Evolutionary conservation across 1,140 invertebrate species (phyloP).

Genomic region (Tachypleus tridentatus): DNA sequence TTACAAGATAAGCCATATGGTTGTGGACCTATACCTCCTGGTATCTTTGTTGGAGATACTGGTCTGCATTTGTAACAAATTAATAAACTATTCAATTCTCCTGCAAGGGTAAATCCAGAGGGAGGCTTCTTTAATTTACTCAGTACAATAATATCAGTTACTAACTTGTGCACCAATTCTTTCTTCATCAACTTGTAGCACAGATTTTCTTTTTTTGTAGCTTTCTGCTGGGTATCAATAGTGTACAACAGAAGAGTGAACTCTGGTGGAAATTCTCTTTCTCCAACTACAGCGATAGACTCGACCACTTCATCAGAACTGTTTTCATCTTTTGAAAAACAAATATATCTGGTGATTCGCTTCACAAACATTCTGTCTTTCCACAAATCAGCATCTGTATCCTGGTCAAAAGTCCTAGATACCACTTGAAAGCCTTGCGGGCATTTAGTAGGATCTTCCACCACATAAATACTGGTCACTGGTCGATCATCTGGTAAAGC

Average conservation of each 20-base stretch:
- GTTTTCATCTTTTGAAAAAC: background rate
- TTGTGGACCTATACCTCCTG: too few relatives aligned
- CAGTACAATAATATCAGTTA: slow-evolving; percentile 78
- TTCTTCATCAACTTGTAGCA: slow-evolving; percentile 56
- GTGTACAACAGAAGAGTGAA: background rate
- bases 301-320: background rate
- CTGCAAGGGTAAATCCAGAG: slow-evolving; percentile 62
- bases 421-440: slow-evolving; percentile 69
- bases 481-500: slow-evolving; percentile 61
- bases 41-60: too few relatives aligned
- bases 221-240: slow-evolving; percentile 44
- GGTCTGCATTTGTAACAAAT: slow-evolving; percentile 48
- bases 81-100: slow-evolving; percentile 59
- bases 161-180: slow-evolving; percentile 49
- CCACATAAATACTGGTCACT: slow-evolving; percentile 61
- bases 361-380: slow-evolving; percentile 1
- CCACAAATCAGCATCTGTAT: slow-evolving; percentile 7
- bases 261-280: background rate
- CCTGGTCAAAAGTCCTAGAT: slow-evolving; percentile 25
- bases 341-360: slow-evolving; percentile 1
- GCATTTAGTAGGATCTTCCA: slow-evolving; percentile 61
- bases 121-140: slow-evolving; percentile 67
- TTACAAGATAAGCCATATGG: too few relatives aligned
- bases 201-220: slow-evolving; percentile 67
- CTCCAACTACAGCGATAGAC: background rate